Evolutionary conservation across 2,797 vertebrate species (phyloP), one percentile per base, ranked within the genome.

Genomic region (Pogonophryne albipinna): DNA sequence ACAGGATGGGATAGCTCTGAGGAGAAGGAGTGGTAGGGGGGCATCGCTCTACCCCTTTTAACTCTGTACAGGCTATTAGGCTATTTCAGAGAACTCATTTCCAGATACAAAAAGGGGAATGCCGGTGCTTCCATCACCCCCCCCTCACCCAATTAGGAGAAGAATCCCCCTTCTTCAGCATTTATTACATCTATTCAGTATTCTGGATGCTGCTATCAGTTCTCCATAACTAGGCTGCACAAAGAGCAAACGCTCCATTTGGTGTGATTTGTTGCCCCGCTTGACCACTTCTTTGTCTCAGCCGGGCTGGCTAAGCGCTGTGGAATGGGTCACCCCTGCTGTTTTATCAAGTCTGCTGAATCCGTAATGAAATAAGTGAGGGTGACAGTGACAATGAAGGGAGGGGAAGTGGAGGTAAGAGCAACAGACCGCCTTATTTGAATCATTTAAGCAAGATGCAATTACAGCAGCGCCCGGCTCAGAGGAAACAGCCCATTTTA

Each of bases 271-370:
- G 98, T 99, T 97, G 95, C 91, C 96, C 94, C 95, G 96, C 96
- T 98, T 98, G 97, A 97, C 98, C 97, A 97, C 95, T 96, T 97
- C 96, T 96, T 96, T 96, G 96, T 97, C 95, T 96, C 93, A 93
- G 95, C 90, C 89, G 86, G 94, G 93, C 95, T 95, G 96, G 97
- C 96, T 97, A 97, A 97, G 97, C 95, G 94, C 96, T 95, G 95
- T 95, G 94, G 95, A 97, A 97, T 96, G 96, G 96, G 95, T 95
- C 85, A 76, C 95, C 96, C 97, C 96, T 93, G 96, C 97, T 97
- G 97, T 97, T 98, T 98, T 97, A 97, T 97, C 97, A 98, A 98
- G 96, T 98, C 96, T 96, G 95, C 96, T 96, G 97, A 97, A 99
- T 98, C 95, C 92, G 94, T 99, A 98, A 99, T 98, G 96, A 96